These are phyloP conservation scores for Berghia stephanieae DNA, from an alignment of 1,140 invertebrate genomes.

Conservation along the genomic window DNA sequence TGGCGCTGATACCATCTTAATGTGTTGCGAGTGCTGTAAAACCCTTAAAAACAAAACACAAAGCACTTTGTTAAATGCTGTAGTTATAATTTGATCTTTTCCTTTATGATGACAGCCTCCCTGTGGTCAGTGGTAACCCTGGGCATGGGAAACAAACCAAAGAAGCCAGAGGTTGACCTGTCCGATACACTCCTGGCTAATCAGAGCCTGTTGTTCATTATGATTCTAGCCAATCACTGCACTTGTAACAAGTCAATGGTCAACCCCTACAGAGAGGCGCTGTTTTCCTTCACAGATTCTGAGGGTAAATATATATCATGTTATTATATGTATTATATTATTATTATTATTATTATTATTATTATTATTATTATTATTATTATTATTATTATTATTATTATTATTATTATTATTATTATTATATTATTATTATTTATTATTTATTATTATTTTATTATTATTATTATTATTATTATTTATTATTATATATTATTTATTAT, in stretches of 20 bases:
- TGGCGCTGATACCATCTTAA: too few species aligned
- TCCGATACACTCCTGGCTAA: slow-evolving; percentile 77
- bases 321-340: neutral
- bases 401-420: too few species aligned
- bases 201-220: slow-evolving; percentile 85
- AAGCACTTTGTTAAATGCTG: too few species aligned
- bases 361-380: neutral
- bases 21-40: too few species aligned
- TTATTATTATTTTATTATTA: too few species aligned
- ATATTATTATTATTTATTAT: too few species aligned
- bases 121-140: slow-evolving; percentile 82
- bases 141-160: slow-evolving; percentile 69
- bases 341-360: neutral
- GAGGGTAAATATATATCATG: slow-evolving; percentile 67
- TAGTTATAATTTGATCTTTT: too few species aligned
- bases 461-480: too few species aligned
- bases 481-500: too few species aligned
- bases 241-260: slow-evolving; percentile 68
- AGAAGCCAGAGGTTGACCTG: slow-evolving; percentile 67
- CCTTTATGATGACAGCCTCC: too few species aligned
- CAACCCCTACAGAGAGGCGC: slow-evolving; percentile 82
- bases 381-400: too few species aligned
- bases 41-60: too few species aligned
- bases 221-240: slow-evolving; percentile 92
- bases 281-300: slow-evolving; percentile 82